Evolutionary conservation across 1,140 invertebrate genomes (phyloP).

Genomic region (Euwallacea fornicatus): DNA sequence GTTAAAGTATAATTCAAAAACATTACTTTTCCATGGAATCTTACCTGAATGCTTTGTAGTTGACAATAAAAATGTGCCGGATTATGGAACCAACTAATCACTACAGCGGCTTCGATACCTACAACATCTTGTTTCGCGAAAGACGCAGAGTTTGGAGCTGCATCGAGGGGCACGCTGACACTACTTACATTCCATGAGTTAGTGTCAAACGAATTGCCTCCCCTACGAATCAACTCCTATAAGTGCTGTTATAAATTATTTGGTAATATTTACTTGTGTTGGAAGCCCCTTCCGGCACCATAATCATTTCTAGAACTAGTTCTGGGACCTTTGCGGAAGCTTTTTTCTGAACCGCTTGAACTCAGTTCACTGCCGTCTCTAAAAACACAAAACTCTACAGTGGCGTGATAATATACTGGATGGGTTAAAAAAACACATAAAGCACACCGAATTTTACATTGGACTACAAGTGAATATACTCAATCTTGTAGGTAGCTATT

Average conservation of each 20-base stretch:
- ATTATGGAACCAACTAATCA: conserved; percentile 65
- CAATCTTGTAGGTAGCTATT: too few species aligned
- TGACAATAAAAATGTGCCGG: conserved; percentile 72
- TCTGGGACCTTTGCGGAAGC: conserved; percentile 40
- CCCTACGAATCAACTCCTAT: background rate
- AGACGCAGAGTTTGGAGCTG: conserved; percentile 34
- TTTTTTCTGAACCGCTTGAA: conserved; percentile 44
- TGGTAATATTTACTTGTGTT: conserved; percentile 11
- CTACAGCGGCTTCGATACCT: conserved; percentile 50
- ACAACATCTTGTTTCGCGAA: conserved; percentile 36
- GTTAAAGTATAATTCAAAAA: background rate
- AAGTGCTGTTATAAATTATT: background rate
- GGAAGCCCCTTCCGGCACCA: conserved; percentile 4
- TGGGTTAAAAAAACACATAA: background rate
- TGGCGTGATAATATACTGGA: background rate
- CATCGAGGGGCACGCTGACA: conserved; percentile 34
- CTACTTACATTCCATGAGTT: conserved; percentile 40
- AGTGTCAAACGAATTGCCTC: conserved; percentile 17
- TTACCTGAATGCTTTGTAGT: conserved; percentile 52
- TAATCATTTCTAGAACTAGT: conserved; percentile 38
- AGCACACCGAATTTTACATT: background rate
- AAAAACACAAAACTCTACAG: background rate
- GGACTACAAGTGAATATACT: too few species aligned
- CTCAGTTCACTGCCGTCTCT: conserved; percentile 42
- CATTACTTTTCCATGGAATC: background rate